Evolutionary conservation across 2,888 invertebrate genomes (phyloP), one percentile per base, ranked within the genome.

Genomic region (Lordiphosa andalusiaca): DNA sequence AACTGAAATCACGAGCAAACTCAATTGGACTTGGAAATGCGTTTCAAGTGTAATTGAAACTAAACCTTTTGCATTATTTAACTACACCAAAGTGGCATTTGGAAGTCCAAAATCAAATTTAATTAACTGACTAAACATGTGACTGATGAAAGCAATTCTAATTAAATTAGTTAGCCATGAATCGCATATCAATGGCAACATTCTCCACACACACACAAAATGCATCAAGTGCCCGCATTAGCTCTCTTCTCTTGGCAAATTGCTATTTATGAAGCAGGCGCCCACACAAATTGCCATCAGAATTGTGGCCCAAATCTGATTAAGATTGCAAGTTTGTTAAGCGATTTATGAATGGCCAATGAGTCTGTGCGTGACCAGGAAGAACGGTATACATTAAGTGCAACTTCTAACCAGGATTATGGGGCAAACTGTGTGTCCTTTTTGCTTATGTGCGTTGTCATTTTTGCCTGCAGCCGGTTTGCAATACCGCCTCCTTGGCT

Each of bases 221-320:
- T 39, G 39, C 39, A 39, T 13, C 12, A 33, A 44, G 6, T 44
- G 44, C 7, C 30, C 13, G 30, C 30, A 16, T 40, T 13, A 23
- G 39, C 35, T 46, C 55, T 50, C 38, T 36, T 37, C 42, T 25
- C 23, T 38, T 39, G 62, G 58, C 47, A 73, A 77, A 77, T 74
- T 74, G 74, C 63, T 69, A 64, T 74, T 77, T 73, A 71, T 62
- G 67, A 5, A 51, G 54, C 51, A 16, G 39, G 35, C 35, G 35
- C 46, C 35, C 49, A 19, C 40, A 48, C 49, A 55, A 25, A 62
- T 60, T 50, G 67, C 53, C 68, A 57, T 55, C 70, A 62, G 64
- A 70, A 64, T 70, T 72, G 72, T 63, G 65, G 65, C 61, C 44
- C 72, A 77, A 69, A 76, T 75, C 77, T 71, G 77, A 74, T 75